Evolutionary conservation across 2,888 invertebrate species (phyloP).

Genomic region (Drosophila merina): DNA sequence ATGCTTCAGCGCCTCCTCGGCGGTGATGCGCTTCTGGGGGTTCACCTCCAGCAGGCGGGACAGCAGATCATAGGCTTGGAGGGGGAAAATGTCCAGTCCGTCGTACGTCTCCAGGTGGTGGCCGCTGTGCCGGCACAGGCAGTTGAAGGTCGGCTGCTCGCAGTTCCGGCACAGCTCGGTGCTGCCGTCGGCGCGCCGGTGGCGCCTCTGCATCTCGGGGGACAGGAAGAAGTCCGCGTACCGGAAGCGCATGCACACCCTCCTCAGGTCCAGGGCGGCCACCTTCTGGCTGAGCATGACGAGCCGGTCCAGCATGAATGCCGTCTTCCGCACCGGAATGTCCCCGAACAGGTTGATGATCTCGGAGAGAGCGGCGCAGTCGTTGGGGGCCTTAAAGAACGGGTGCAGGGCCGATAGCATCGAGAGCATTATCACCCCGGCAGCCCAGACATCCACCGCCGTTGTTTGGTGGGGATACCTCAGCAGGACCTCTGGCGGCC

Average conservation of each 20-base stretch:
- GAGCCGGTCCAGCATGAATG: slow-evolving; percentile 87
- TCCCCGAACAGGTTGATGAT: slow-evolving; percentile 92
- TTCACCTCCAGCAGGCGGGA: slow-evolving; percentile 89
- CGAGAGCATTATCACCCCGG: slow-evolving; percentile 92
- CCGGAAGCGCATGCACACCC: slow-evolving; percentile 84
- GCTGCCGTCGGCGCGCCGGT: slow-evolving; percentile 73
- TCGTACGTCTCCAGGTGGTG: slow-evolving; percentile 73
- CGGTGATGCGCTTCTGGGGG: slow-evolving; percentile 89
- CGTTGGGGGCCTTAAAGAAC: slow-evolving; percentile 92
- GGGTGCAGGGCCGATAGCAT: slow-evolving; percentile 92
- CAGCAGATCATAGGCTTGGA: slow-evolving; percentile 90
- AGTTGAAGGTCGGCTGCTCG: slow-evolving; percentile 82
- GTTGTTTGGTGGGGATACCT: slow-evolving; percentile 91
- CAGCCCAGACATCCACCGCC: slow-evolving; percentile 95
- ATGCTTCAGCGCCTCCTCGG: slow-evolving; percentile 90
- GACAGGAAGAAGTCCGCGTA: slow-evolving; percentile 79
- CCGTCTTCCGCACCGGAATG: slow-evolving; percentile 87
- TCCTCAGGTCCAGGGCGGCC: slow-evolving; percentile 84
- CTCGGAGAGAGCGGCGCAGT: slow-evolving; percentile 91
- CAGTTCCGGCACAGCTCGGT: slow-evolving; percentile 82
- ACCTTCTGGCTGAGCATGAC: slow-evolving; percentile 85
- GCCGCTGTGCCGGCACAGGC: slow-evolving; percentile 81
- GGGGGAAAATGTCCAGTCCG: slow-evolving; percentile 85
- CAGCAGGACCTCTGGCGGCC: slow-evolving; percentile 93
- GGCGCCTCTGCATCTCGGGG: slow-evolving; percentile 71